A percentile compares a stretch with the other conserved stretches of the same genome.
Evolutionary conservation across 1,140 invertebrate species (phyloP).

Genomic region (Galleria mellonella): DNA sequence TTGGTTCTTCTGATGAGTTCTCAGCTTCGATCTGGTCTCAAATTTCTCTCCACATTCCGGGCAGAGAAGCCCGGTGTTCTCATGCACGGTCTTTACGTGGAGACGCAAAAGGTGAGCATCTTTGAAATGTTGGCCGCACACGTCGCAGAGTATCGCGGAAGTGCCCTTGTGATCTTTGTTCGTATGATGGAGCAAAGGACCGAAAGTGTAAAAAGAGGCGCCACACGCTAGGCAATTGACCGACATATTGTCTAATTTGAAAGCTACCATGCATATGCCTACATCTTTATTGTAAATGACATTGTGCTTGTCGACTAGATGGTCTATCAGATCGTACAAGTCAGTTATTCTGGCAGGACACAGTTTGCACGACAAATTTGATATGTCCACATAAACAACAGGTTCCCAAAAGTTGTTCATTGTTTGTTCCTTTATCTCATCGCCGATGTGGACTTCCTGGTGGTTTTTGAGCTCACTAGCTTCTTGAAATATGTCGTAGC

Average conservation of each 20-base stretch:
- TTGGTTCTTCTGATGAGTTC: constrained; percentile 22
- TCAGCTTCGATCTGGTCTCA: constrained; percentile 12
- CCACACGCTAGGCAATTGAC: constrained; percentile 41
- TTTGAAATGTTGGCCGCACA: constrained; percentile 44
- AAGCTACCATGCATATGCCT: constrained; percentile 29
- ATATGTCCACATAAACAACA: constrained; percentile 43
- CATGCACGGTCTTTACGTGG: constrained; percentile 17
- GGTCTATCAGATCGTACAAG: constrained; percentile 31
- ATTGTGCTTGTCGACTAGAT: constrained; percentile 39
- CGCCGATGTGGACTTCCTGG: no score
- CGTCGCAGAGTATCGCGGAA: constrained; percentile 38
- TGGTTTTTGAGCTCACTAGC: constrained; percentile 29
- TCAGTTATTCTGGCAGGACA: constrained; percentile 28
- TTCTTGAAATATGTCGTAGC: constrained; percentile 63
- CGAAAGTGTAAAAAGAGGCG: constrained; percentile 29
- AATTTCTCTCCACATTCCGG: constrained; percentile 16
- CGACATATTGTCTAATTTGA: constrained; percentile 39
- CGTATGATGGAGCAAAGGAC: constrained; percentile 41
- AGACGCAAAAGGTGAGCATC: constrained; percentile 28
- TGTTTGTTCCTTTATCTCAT: constrained; percentile 37
- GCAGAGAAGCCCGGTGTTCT: constrained; percentile 17
- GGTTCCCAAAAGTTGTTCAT: constrained; percentile 29
- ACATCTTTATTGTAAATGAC: constrained; percentile 29
- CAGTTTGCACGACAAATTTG: constrained; percentile 41
- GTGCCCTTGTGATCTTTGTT: constrained; percentile 38